Evolutionary conservation across 2,888 invertebrate genomes (phyloP), one percentile per base, ranked within the genome.

Genomic region (Altica lythri): DNA sequence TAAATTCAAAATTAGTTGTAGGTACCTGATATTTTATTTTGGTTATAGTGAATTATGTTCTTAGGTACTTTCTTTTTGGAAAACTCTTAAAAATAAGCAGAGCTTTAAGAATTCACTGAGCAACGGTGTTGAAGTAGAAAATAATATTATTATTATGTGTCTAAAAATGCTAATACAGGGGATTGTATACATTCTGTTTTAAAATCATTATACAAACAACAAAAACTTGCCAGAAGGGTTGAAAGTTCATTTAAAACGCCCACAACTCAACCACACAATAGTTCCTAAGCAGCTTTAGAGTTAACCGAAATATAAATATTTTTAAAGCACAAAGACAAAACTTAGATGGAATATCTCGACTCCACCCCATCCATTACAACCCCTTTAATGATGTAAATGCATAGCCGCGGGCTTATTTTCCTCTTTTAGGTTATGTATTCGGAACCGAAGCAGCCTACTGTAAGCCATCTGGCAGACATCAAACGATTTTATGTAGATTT

Each of bases 401-500:
- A 70, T 68, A 59, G 73, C 74, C 72, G 59, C 64, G 61, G 72
- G 74, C 72, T 60, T 66, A 64, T 62, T 65, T 64, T 66, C 64
- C 68, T 70, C 62, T 61, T 52, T 54, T 60, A 61, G 65, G 65
- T 66, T 49, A 65, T 63, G 63, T 68, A 67, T 68, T 69, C 67
- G 40, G 62, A 62, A 66, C 67, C 64, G 66, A 67, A 64, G 57
- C 68, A 70, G 68, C 67, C 69, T 65, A 64, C 67, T 69, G 67
- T 69, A 71, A 74, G 73, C 72, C 73, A 73, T 70, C 66, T 68
- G 68, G 62, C 67, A 66, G 67, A 73, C 73, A 73, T 74, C 75
- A 75, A 75, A 74, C 72, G 74, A 71, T 73, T 75, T 75, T 75
- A 75, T 74, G 75, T 75, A 75, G 74, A 75, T 75, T 73, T 43